These are phyloP conservation scores for Dryobotodes eremita DNA, from an alignment of 2,888 invertebrate species.

Conservation along the genomic window DNA sequence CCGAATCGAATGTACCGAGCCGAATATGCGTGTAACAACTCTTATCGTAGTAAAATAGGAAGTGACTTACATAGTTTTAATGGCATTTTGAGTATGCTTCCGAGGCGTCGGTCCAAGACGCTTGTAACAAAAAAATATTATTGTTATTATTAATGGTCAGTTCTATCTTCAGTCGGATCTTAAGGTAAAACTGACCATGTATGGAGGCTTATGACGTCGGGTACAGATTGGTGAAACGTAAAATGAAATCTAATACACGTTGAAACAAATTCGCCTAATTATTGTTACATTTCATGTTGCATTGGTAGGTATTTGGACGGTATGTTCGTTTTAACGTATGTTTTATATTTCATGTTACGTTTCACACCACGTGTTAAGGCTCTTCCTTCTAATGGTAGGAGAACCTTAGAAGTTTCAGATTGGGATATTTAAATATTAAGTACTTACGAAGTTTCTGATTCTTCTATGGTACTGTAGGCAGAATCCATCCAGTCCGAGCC, in stretches of 20 bases:
- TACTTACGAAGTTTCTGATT: constrained; percentile 59
- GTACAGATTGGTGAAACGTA: neutral
- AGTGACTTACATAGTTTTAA: constrained; percentile 77
- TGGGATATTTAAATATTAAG: neutral
- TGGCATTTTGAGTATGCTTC: constrained; percentile 78
- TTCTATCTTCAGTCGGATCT: neutral
- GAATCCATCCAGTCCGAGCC: constrained; percentile 66
- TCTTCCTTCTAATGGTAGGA: too few relatives aligned
- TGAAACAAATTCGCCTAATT: too few relatives aligned
- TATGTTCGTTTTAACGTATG: too few relatives aligned
- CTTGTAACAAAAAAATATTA: constrained; percentile 3
- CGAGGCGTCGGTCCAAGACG: constrained; percentile 71
- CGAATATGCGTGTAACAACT: too few relatives aligned
- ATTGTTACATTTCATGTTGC: too few relatives aligned
- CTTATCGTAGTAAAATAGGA: neutral
- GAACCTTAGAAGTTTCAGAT: neutral
- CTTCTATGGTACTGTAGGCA: constrained; percentile 62
- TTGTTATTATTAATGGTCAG: neutral
- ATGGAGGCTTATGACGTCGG: neutral
- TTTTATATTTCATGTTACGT: neutral
- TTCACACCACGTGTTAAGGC: neutral
- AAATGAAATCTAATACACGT: neutral
- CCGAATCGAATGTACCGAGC: too few relatives aligned
- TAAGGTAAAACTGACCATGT: neutral
- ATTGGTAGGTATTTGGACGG: too few relatives aligned